These are phyloP conservation scores for Cinara cedri DNA, from an alignment of 2,888 invertebrate genomes.

Conservation along the genomic window DNA sequence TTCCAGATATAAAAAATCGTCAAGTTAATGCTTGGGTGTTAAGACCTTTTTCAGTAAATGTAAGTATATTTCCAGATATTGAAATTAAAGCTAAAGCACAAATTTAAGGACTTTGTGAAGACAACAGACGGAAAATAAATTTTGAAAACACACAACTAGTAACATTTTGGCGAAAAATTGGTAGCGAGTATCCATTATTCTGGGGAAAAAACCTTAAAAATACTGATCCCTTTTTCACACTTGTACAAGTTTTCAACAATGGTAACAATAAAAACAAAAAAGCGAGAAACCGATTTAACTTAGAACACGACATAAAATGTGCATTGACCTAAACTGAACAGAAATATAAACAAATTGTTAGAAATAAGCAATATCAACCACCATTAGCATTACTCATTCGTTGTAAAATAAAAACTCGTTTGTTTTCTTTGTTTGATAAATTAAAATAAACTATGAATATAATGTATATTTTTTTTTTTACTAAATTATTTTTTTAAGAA, in stretches of 20 bases:
- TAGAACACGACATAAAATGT: conserved; percentile 4
- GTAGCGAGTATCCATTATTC: conserved; percentile 18
- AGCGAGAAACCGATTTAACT: neutral
- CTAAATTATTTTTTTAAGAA: neutral
- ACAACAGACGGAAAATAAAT: conserved; percentile 25
- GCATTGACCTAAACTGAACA: neutral
- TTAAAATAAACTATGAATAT: neutral
- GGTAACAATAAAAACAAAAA: conserved; percentile 12
- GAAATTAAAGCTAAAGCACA: conserved; percentile 15
- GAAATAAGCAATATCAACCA: conserved; percentile 33
- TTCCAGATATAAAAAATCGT: conserved; percentile 27
- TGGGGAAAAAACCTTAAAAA: conserved; percentile 10
- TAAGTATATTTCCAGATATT: conserved; percentile 16
- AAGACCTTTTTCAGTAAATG: conserved; percentile 27
- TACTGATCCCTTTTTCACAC: conserved; percentile 7
- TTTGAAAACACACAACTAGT: conserved; percentile 15
- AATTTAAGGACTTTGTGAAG: conserved; percentile 19
- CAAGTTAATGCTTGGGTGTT: conserved; percentile 28
- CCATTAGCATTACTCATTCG: conserved; percentile 3
- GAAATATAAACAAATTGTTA: conserved; percentile 8
- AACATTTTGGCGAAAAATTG: conserved; percentile 19
- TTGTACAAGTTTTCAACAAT: conserved; percentile 22
- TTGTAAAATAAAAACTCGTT: conserved; percentile 14
- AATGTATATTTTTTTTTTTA: neutral
- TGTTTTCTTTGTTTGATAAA: conserved; percentile 3